Base-by-base conservation (phyloP, 2,113 vertebrate genomes). In the Scophthalmus maximus region DNA sequence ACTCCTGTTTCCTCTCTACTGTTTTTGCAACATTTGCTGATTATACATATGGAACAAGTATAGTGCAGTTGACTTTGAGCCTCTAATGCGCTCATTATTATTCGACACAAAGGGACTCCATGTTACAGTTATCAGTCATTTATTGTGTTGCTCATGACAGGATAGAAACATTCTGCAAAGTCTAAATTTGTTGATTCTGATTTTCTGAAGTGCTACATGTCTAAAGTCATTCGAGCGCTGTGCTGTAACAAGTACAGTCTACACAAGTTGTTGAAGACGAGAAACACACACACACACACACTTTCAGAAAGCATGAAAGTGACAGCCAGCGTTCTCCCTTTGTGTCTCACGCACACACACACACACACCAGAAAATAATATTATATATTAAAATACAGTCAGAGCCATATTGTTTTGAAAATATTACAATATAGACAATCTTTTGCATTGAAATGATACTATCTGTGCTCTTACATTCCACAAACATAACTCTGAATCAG, bases 171-270 rank as follows among this genome's bases (percentile, higher is more conserved):
- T 75, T 88, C 67, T 14, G 36, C 66, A 73, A 74, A 62, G 11
- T 65, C 51, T 71, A 61, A 67, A 71, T 68, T 4, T 58, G 25
- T 46, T 76, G 61, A 51, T 62, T 59, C 26, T 50, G 79, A 68
- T 68, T 63, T n/a, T 77, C 15, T 72, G 72, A 64, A 68, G 81
- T 78, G 81, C 85, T 89, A 87, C 86, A 81, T n/a, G 77, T 78
- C 73, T 71, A 44, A 82, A 85, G 69, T 81, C 84, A 84, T 89
- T 88, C 79, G 77, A 76, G 86, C 74, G 82, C 84, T 86, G 70
- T 76, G 77, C 78, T 81, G 68, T 58, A 63, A 78, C 63, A 66
- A 29, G 68, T 30, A 59, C 10, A 25, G 57, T 53, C 20, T 8
- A 44, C 50, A 78, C 49, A 36, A 8, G 18, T 65, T 70, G 22